Base-by-base conservation (phyloP, 1,140 invertebrate genomes). In the Sogatella furcifera region DNA sequence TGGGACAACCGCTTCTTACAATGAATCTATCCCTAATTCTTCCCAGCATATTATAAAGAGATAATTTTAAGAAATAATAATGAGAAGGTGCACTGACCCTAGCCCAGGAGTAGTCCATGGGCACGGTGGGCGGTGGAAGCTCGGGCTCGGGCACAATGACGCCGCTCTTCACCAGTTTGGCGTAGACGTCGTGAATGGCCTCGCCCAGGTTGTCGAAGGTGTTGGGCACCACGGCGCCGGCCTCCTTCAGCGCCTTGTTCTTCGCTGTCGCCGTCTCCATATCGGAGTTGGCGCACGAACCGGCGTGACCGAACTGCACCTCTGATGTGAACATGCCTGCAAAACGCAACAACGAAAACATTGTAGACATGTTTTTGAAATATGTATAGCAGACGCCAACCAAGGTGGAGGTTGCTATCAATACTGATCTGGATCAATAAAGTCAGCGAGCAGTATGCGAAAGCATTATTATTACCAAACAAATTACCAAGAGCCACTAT, bases 61-160 rank as follows among this genome's bases (percentile, higher is more conserved):
- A n/a, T n/a, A n/a, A n/a, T n/a, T n/a, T n/a, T n/a, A n/a, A n/a
- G n/a, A n/a, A n/a, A 28, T 28, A 6, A 28, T 28, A 6, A 28
- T 28, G 24, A 28, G 2, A 6, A 28, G 24, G 2, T 28, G 24
- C 2, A 28, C 24, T 28, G 73, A 91, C 89, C 70, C 95, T 84
- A 4, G 97, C 97, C 97, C 97, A 99, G 60, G 86, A 91, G 74
- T 96, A 99, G 73, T 99, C 97, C 97, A 99, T 99, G 1, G 97
- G 97, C 24, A 99, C 96, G 49, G 97, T 97, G 14, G 97, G 97
- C 41, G 97, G 97, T 17, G 96, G 91, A 31, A 94, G 81, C 78
- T 99, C 97, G 34, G 90, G 84, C 67, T 84, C 81, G 0, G 91
- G 92, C 11, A 92, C 81, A 66, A 99, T 92, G 0, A 81, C 80